Conservation (phyloP, 2,797 vertebrate genomes). For the Arnoldichthys spilopterus region DNA sequence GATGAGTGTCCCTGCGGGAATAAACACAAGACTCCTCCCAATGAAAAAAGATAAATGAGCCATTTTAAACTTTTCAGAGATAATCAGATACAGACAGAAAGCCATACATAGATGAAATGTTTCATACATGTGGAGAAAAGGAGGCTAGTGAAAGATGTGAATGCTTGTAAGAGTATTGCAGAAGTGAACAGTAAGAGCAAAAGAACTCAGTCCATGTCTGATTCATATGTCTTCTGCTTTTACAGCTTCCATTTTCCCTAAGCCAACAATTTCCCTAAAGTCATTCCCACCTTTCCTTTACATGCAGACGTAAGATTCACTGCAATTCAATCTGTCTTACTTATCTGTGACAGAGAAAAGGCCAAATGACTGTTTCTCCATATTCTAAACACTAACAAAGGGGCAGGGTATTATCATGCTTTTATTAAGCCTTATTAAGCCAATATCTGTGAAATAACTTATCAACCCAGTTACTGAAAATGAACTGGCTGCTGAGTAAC, state of each 20-base stretch:
- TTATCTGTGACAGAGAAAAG: no score
- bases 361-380: no score
- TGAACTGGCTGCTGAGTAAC: no score
- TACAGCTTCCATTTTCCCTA: not conserved
- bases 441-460: no score
- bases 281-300: not conserved
- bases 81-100: not conserved
- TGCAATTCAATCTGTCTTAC: no score
- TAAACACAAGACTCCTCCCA: not conserved
- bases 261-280: not conserved
- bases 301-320: not conserved
- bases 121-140: not conserved
- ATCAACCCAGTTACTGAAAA: no score
- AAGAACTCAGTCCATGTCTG: not conserved
- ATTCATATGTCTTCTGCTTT: not conserved
- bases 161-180: not conserved
- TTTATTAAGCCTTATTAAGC: no score
- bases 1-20: not conserved
- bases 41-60: not conserved
- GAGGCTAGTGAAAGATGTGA: not conserved
- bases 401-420: no score
- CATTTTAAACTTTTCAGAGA: not conserved
- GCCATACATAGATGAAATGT: not conserved
- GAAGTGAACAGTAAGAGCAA: not conserved
- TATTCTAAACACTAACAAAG: no score